Percentiles rank a stretch among this genome's conserved stretches.
Conservation (phyloP, 2,888 invertebrate species). For the Sarcophaga carnaria region DNA sequence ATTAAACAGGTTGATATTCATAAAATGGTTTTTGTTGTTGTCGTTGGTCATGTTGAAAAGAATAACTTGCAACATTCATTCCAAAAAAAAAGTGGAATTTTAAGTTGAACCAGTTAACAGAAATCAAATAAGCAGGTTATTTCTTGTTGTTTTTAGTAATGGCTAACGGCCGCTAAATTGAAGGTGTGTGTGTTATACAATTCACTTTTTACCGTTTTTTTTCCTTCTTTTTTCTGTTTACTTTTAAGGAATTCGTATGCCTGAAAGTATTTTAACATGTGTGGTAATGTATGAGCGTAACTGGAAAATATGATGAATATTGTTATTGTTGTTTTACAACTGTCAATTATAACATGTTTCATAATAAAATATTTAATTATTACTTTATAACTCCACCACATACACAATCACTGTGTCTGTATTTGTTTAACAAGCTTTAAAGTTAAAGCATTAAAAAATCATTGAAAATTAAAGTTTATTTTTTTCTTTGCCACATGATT, state of each 20-base stretch:
- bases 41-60: conserved; percentile 17
- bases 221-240: not conserved
- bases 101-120: conserved; percentile 46
- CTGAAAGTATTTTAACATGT: too few relatives aligned
- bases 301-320: conserved; percentile 34
- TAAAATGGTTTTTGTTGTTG: not conserved
- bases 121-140: conserved; percentile 39
- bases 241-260: conserved; percentile 1
- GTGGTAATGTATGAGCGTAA: not conserved
- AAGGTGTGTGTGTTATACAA: not conserved
- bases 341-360: conserved; percentile 57
- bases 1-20: conserved; percentile 50
- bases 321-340: conserved; percentile 49
- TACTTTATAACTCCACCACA: not conserved
- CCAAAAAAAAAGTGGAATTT: conserved; percentile 12
- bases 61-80: conserved; percentile 24
- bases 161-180: conserved; percentile 22
- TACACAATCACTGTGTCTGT: conserved; percentile 5
- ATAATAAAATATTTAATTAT: conserved; percentile 46
- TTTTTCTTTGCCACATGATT: conserved; percentile 32
- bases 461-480: not conserved
- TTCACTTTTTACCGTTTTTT: not conserved
- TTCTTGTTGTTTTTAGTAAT: not conserved
- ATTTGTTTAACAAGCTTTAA: conserved; percentile 31
- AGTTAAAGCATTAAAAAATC: not conserved